A percentile compares a stretch with the other conserved stretches of the same genome.
Evolutionary conservation across 2,797 vertebrate genomes (phyloP).

Genomic region (Tiaroga cobitis): DNA sequence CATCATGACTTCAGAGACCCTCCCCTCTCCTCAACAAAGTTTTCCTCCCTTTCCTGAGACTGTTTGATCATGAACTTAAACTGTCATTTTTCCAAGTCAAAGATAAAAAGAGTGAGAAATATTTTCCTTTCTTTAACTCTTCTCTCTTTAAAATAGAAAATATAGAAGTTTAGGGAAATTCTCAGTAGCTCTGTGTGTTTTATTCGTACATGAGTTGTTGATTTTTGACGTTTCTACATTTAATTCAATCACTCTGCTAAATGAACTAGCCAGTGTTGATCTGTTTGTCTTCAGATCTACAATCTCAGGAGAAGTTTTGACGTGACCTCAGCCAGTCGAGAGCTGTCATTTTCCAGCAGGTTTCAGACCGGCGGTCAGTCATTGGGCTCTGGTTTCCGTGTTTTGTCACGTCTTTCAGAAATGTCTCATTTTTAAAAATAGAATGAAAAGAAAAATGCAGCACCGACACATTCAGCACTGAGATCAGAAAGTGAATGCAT

Average conservation of each 20-base stretch:
- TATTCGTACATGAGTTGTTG: neutral
- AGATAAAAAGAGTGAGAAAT: neutral
- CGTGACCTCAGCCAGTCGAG: neutral
- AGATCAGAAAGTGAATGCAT: neutral
- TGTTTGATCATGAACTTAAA: conserved; percentile 16
- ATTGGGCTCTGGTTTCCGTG: neutral
- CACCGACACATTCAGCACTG: neutral
- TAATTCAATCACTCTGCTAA: neutral
- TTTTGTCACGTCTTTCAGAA: conserved; percentile 11
- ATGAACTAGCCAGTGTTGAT: neutral
- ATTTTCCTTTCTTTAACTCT: neutral
- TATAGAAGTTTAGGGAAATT: neutral
- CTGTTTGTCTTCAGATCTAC: neutral
- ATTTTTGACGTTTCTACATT: neutral
- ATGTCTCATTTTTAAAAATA: neutral
- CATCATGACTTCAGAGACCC: neutral
- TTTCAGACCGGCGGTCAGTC: neutral
- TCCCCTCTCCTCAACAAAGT: neutral
- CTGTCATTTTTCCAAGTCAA: conserved; percentile 12
- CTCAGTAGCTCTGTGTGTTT: neutral
- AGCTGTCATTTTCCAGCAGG: neutral
- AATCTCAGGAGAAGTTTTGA: neutral
- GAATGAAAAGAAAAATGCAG: conserved; percentile 17
- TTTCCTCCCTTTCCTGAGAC: neutral
- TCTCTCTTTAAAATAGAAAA: neutral